These are phyloP conservation scores for Hyphantria cunea DNA, from an alignment of 1,140 invertebrate genomes.

Conservation along the genomic window DNA sequence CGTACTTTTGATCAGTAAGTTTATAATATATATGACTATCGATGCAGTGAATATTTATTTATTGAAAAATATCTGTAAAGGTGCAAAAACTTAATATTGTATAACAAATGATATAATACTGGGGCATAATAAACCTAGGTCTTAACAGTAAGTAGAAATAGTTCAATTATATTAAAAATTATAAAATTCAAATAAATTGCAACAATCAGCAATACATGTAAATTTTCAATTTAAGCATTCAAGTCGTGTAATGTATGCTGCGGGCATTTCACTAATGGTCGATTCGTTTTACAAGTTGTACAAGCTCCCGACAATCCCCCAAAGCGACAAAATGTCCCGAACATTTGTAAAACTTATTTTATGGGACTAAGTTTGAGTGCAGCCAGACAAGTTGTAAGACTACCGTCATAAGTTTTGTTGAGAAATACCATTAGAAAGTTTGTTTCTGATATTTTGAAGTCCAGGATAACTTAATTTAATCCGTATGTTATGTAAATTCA, in stretches of 20 bases:
- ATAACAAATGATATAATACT: no score
- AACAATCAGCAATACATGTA: neutral
- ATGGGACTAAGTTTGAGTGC: slow-evolving; percentile 9
- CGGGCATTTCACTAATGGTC: neutral
- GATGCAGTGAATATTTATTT: no score
- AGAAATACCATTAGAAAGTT: neutral
- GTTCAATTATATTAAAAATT: no score
- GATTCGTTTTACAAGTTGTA: slow-evolving; percentile 13
- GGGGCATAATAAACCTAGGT: no score
- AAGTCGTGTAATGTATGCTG: neutral
- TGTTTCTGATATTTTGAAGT: neutral
- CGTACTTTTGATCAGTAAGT: no score
- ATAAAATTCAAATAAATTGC: no score
- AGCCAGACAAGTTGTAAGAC: slow-evolving; percentile 6
- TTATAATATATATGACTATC: no score
- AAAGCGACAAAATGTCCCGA: slow-evolving; percentile 6
- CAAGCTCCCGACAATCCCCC: slow-evolving; percentile 3
- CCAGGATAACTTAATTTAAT: no score
- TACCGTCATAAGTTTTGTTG: slow-evolving; percentile 7
- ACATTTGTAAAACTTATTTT: slow-evolving; percentile 21
- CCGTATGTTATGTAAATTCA: no score
- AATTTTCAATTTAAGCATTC: slow-evolving; percentile 6
- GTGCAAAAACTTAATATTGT: no score
- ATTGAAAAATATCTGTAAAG: no score
- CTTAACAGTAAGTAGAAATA: no score